Evolutionary conservation across 2,888 invertebrate species (phyloP), one percentile per base, ranked within the genome.

Genomic region (Folsomia candida): DNA sequence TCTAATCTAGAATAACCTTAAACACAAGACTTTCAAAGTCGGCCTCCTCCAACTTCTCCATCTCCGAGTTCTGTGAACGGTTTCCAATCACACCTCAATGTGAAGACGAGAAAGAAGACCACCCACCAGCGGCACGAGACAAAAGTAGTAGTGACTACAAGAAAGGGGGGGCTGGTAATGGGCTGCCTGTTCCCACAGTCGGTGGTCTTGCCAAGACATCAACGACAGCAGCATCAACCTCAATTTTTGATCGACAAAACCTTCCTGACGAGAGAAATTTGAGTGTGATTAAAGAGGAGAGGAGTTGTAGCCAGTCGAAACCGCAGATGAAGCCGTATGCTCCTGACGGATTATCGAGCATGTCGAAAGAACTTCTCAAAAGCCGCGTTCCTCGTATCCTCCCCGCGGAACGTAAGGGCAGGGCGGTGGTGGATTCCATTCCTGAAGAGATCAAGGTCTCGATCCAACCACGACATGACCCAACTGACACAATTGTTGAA

Each of bases 51-150:
- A 78, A 78, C 66, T 79, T 79, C 67, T 79, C 79, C 18, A 78
- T 79, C 47, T 78, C 78, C 26, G 79, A 79, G 68, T 79, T 79
- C 67, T 77, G 77, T 67, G 79, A 79, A 62, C 75, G 75, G 54
- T 79, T 79, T 65, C 79, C 79, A 2, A 74, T 76, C 6, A 68
- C 67, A 18, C 73, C 67, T 20, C 73, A 37, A 37, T 4, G 37
- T 37, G 37, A 37, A 14, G 37, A 37, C 4, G 37, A 37, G 14
- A 4, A 37, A 14, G 37, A 37, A 4, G 37, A 37, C 14, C 6
- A 14, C 37, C 37, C 60, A 51, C 63, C 20, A 18, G 47, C 24
- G n/a, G 3, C 57, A 1, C 27, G 37, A 6, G 2, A 22, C 22
- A 37, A 63, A 18, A 2, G 37, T 18, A n/a, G 57, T 57, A 20